Evolutionary conservation across 53 echinoderm and acorn worm species (phyloP).

Genomic region (Stichopus horrens): DNA sequence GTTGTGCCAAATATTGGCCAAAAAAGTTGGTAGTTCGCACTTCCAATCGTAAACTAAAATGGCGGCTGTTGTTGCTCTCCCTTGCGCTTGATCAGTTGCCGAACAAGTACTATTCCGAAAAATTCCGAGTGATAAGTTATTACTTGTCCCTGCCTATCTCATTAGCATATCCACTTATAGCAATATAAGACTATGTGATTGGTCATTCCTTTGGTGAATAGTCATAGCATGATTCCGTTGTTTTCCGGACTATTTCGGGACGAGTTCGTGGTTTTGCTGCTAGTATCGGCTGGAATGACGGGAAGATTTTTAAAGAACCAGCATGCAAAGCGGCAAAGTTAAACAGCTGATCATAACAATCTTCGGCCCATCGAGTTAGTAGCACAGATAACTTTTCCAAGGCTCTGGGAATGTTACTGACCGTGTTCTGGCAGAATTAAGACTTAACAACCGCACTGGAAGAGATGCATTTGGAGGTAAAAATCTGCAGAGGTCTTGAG

Average conservation of each 20-base stretch:
- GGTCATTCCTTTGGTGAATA: conserved; percentile 74
- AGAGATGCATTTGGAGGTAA: no score
- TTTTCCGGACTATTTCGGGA: conserved; percentile 70
- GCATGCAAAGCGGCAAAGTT: conserved; percentile 82
- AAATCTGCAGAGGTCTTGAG: no score
- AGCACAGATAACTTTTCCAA: no score
- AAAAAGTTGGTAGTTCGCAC: conserved; percentile 84
- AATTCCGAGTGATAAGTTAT: conserved; percentile 85
- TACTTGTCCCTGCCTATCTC: conserved; percentile 81
- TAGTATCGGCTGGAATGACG: conserved; percentile 77
- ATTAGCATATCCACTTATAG: conserved; percentile 77
- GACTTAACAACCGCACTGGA: no score
- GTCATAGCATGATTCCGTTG: conserved; percentile 59
- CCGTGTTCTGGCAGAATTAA: no score
- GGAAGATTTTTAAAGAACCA: conserved; percentile 99
- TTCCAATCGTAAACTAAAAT: conserved; percentile 87
- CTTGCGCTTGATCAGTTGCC: conserved; percentile 99
- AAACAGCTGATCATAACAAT: conserved; percentile 49
- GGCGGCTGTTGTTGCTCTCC: conserved; percentile 99
- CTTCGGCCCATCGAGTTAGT: neutral
- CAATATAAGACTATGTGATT: conserved; percentile 24
- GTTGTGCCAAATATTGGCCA: conserved; percentile 69
- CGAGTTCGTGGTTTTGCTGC: conserved; percentile 22
- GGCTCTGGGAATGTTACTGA: no score
- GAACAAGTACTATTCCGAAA: conserved; percentile 96